A percentile compares a stretch with the other conserved stretches of the same genome.
Evolutionary conservation across 2,888 invertebrate species (phyloP).

Genomic region (Drosophila subquinaria): DNA sequence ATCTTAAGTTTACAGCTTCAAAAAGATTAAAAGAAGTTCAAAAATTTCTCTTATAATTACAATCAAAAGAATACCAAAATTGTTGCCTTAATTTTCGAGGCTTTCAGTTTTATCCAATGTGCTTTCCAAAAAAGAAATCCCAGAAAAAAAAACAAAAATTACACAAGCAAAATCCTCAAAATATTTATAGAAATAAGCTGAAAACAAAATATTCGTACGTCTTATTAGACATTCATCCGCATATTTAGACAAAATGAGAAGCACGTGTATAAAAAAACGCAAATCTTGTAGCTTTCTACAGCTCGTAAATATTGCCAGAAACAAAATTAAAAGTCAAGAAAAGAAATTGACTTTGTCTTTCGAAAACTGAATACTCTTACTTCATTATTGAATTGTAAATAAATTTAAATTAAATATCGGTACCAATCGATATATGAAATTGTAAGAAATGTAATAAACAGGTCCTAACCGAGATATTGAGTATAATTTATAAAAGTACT

Average conservation of each 20-base stretch:
- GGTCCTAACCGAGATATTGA: not conserved
- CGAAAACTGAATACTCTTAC: not conserved
- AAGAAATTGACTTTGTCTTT: not conserved
- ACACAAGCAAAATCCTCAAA: not conserved
- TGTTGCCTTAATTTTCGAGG: no score
- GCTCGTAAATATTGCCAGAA: constrained; percentile 6
- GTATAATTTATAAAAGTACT: not conserved
- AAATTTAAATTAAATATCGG: not conserved
- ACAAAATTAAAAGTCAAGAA: not conserved
- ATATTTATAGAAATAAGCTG: not conserved
- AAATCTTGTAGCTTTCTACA: not conserved
- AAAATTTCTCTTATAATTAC: no score
- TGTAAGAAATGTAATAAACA: not conserved
- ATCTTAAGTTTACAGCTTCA: no score
- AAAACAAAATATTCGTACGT: not conserved
- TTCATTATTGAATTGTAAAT: no score
- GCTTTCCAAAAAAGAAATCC: no score
- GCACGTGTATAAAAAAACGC: not conserved
- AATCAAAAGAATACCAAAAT: no score
- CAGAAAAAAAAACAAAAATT: not conserved
- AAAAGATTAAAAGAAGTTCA: no score
- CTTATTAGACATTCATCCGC: not conserved
- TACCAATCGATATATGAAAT: not conserved
- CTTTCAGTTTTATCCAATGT: no score
- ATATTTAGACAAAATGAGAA: constrained; percentile 1